Evolutionary conservation across 1,140 invertebrate genomes (phyloP).

Genomic region (Helicoverpa armigera): DNA sequence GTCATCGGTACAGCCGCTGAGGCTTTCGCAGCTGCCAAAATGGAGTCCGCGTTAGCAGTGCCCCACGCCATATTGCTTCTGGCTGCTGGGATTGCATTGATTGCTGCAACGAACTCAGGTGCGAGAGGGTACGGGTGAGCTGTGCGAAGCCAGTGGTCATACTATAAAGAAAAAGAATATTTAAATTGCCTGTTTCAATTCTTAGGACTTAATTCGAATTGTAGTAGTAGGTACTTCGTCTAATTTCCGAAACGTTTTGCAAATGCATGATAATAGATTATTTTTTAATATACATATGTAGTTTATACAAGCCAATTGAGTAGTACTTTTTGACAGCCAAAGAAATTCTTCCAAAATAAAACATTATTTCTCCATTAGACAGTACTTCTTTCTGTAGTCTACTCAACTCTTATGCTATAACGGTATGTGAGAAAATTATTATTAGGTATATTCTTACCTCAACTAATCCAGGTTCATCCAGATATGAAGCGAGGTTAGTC

Average conservation of each 20-base stretch:
- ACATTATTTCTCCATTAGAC: too few relatives aligned
- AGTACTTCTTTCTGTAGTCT: too few relatives aligned
- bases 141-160: constrained; percentile 71
- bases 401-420: too few relatives aligned
- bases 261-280: too few relatives aligned
- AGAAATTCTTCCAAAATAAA: too few relatives aligned
- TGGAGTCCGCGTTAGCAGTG: constrained; percentile 64
- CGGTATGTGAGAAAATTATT: too few relatives aligned
- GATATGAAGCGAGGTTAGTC: constrained; percentile 73
- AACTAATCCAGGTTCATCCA: constrained; percentile 67
- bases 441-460: constrained; percentile 64
- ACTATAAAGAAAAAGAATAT: constrained; percentile 60
- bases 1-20: constrained; percentile 57
- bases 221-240: too few relatives aligned
- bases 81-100: constrained; percentile 70
- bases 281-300: too few relatives aligned
- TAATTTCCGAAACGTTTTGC: too few relatives aligned
- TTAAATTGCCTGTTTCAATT: too few relatives aligned
- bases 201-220: neutral
- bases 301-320: too few relatives aligned
- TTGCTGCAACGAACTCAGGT: constrained; percentile 61
- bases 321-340: too few relatives aligned
- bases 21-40: constrained; percentile 66
- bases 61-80: constrained; percentile 75
- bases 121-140: constrained; percentile 57